A percentile compares a stretch with the other conserved stretches of the same genome.
These are phyloP conservation scores for Sinella curviseta DNA, from an alignment of 1,140 invertebrate genomes.

Conservation along the genomic window DNA sequence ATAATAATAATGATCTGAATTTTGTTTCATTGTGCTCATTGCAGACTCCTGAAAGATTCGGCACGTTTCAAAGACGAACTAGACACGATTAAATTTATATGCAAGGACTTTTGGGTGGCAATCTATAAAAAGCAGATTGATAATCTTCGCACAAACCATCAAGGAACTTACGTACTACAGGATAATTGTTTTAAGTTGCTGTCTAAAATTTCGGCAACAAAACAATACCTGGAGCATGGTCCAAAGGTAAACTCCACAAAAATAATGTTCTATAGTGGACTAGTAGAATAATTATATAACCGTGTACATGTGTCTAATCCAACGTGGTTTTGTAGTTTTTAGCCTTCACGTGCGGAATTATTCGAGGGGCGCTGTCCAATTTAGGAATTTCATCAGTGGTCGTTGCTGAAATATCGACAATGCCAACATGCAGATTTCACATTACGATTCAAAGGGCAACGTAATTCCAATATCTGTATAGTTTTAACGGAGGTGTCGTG, in stretches of 20 bases:
- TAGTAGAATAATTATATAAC: neutral
- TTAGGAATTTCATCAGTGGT: slow-evolving; percentile 91
- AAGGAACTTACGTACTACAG: slow-evolving; percentile 96
- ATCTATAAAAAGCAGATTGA: slow-evolving; percentile 98
- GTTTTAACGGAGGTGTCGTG: too few relatives aligned
- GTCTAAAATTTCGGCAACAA: slow-evolving; percentile 79
- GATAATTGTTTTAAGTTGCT: slow-evolving; percentile 93
- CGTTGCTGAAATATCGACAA: slow-evolving; percentile 85
- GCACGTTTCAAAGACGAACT: slow-evolving; percentile 94
- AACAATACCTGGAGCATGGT: slow-evolving; percentile 88
- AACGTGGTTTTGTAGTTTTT: slow-evolving; percentile 69
- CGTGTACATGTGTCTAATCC: neutral
- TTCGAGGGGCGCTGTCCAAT: slow-evolving; percentile 91
- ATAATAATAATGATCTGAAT: slow-evolving; percentile 21
- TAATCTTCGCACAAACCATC: slow-evolving; percentile 97
- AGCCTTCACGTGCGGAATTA: slow-evolving; percentile 91
- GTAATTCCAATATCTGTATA: too few relatives aligned
- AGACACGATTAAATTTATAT: slow-evolving; percentile 98
- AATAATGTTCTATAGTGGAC: neutral
- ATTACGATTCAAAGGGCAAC: slow-evolving; percentile 58
- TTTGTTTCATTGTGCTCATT: slow-evolving; percentile 27
- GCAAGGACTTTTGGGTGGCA: slow-evolving; percentile 96
- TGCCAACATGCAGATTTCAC: slow-evolving; percentile 94
- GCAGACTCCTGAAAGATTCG: slow-evolving; percentile 83
- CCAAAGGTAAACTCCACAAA: slow-evolving; percentile 66